Conservation (phyloP, 2,797 vertebrate genomes). For the Cetoscarus ocellatus region DNA sequence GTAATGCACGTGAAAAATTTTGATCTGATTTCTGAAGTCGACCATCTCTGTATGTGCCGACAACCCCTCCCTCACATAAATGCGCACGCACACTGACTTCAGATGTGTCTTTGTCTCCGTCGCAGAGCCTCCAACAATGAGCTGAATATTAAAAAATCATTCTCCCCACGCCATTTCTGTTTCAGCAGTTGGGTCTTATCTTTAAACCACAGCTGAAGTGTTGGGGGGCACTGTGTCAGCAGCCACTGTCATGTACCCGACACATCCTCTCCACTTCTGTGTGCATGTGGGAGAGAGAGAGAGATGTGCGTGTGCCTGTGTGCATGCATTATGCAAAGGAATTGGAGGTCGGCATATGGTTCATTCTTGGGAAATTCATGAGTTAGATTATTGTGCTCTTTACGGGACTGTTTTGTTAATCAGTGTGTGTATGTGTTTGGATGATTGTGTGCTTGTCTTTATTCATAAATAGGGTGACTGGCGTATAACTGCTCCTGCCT, state of each 20-base stretch:
- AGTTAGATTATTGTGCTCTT: constrained; percentile 37
- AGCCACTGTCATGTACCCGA: constrained; percentile 43
- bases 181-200: constrained; percentile 57
- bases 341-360: constrained; percentile 16
- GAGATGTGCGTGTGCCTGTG: background rate
- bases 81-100: constrained; percentile 13
- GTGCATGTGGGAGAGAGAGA: background rate
- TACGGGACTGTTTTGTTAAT: constrained; percentile 16
- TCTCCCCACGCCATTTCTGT: constrained; percentile 17
- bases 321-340: constrained; percentile 37
- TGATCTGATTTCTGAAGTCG: too few species aligned
- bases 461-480: constrained; percentile 18
- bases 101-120: constrained; percentile 28
- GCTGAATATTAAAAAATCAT: constrained; percentile 26
- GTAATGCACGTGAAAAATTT: too few species aligned
- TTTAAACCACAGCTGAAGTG: constrained; percentile 37
- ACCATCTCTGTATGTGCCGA: too few species aligned
- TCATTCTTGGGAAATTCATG: constrained; percentile 41
- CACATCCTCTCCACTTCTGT: constrained; percentile 1
- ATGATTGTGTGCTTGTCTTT: background rate
- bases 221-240: constrained; percentile 19
- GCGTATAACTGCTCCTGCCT: constrained; percentile 9
- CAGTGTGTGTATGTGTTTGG: background rate
- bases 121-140: background rate
- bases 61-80: background rate